Evolutionary conservation across 2,797 vertebrate species (phyloP), one percentile per base, ranked within the genome.

Genomic region (Pogonophryne albipinna): DNA sequence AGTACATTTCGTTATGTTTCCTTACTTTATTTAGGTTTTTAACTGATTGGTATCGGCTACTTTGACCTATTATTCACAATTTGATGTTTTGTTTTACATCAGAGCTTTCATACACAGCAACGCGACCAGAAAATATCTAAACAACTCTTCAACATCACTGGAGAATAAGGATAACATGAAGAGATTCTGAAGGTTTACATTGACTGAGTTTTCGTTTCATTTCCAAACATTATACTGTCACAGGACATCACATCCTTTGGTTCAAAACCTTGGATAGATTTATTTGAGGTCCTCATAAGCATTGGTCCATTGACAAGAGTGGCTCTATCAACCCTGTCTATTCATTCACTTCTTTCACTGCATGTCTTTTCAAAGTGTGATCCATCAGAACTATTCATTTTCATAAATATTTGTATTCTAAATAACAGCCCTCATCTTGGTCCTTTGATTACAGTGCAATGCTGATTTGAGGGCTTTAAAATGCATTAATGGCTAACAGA

Each of bases 361-460:
- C 53, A 7, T 53, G 67, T 67, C 73, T 79, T 89, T 88, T 89
- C 75, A 90, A 78, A 82, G 77, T 70, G 75, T 70, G 90, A 94
- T 94, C 91, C 92, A 92, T 92, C 81, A 90, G 62, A 66, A 69
- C 74, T 61, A 85, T 84, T 73, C 78, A 88, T 94, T 91, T 94
- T 93, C 88, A 94, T 91, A 94, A 94, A 95, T 90, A 92, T 91
- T 91, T 94, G 92, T 83, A 88, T 93, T 91, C 80, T 87, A 90
- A 93, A 94, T 92, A 95, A 92, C 90, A 91, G 75, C 87, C 74
- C 82, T 87, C 83, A 86, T 88, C 90, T 80, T 74, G 51, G 74
- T 62, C 75, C 87, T 94, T 94, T 94, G 91, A 95, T 95, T 94
- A 93, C 91, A 86, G 87, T 90, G 92, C 90, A 93, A 89, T 92